These are phyloP conservation scores for Heterocephalus glaber DNA, from an alignment of 2,113 vertebrate genomes.

Conservation along the genomic window DNA sequence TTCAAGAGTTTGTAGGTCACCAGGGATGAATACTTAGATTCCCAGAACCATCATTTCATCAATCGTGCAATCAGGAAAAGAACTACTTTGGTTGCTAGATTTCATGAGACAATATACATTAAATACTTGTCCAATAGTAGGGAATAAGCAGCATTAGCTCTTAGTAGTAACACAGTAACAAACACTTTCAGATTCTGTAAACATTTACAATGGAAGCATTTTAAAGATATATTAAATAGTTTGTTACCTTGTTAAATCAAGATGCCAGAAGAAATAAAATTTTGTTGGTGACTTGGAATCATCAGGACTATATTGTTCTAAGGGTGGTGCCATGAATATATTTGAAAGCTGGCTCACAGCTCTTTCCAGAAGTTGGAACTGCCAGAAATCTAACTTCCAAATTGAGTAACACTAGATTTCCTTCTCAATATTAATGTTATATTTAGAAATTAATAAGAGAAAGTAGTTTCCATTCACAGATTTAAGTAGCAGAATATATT, in stretches of 20 bases:
- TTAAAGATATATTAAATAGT: neutral
- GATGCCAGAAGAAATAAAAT: neutral
- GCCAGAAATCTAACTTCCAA: neutral
- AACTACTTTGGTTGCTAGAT: neutral
- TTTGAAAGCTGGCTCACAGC: neutral
- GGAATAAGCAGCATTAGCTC: neutral
- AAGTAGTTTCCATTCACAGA: slow-evolving; percentile 3
- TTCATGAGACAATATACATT: neutral
- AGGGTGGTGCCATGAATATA: neutral
- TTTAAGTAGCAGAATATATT: slow-evolving; percentile 8
- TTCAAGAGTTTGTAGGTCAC: neutral
- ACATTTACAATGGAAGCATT: neutral
- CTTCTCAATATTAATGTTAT: slow-evolving; percentile 2
- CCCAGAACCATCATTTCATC: neutral
- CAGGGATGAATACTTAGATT: neutral
- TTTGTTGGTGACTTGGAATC: neutral
- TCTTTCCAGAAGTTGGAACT: neutral
- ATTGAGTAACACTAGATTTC: neutral
- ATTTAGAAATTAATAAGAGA: slow-evolving; percentile 27
- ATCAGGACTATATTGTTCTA: neutral
- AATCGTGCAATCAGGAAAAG: neutral
- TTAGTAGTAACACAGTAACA: neutral
- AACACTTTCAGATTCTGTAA: neutral
- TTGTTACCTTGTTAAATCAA: slow-evolving; percentile 1
- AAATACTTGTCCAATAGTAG: neutral